Evolutionary conservation across 2,888 invertebrate genomes (phyloP).

Genomic region (Mythimna vitellina): DNA sequence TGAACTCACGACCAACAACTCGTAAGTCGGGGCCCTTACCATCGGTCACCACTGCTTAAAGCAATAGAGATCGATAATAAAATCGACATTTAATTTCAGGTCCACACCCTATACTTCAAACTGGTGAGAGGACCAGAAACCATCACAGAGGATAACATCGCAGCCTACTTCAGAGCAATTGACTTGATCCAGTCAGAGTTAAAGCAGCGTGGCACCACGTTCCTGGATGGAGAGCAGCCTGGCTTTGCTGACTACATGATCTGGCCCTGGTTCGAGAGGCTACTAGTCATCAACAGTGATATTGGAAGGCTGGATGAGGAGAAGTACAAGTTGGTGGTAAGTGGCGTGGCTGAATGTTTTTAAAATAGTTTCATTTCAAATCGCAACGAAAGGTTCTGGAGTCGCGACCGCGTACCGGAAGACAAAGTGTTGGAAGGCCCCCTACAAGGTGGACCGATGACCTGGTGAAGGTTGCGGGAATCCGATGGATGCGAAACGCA

Average conservation of each 20-base stretch:
- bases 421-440: too few species aligned
- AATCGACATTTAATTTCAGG: conserved; percentile 67
- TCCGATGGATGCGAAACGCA: too few species aligned
- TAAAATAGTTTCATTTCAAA: neutral
- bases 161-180: conserved; percentile 82
- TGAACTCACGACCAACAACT: too few species aligned
- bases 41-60: neutral
- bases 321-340: conserved; percentile 86
- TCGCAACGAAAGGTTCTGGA: too few species aligned
- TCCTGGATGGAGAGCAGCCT: conserved; percentile 92
- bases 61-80: neutral
- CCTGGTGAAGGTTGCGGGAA: too few species aligned
- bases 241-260: conserved; percentile 96
- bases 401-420: too few species aligned
- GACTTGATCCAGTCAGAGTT: conserved; percentile 92
- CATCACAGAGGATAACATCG: conserved; percentile 72
- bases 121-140: conserved; percentile 71
- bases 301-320: conserved; percentile 87
- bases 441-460: too few species aligned
- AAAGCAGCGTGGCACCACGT: conserved; percentile 90
- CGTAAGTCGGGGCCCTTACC: too few species aligned
- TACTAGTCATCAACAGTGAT: conserved; percentile 86
- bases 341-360: conserved; percentile 42
- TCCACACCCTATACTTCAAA: conserved; percentile 73
- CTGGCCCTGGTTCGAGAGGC: conserved; percentile 96